Conservation (phyloP, 1,140 invertebrate species). For the Chionoecetes opilio region DNA sequence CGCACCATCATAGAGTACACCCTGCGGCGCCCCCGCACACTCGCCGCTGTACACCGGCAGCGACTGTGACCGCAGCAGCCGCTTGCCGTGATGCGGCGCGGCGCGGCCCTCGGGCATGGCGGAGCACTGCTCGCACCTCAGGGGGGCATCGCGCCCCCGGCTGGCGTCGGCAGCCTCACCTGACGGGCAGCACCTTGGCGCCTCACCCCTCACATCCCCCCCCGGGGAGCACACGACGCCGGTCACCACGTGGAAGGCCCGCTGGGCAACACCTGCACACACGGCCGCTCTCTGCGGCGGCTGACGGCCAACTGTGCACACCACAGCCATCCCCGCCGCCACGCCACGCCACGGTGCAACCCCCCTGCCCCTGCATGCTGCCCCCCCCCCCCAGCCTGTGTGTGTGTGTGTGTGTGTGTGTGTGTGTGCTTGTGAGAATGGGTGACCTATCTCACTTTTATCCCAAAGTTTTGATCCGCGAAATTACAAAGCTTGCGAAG, state of each 20-base stretch:
- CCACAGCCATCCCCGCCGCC: not conserved
- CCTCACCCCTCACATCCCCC: constrained; percentile 36
- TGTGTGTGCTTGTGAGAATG: not conserved
- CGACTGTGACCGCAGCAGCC: constrained; percentile 70
- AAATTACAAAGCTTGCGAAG: not conserved
- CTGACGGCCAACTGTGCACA: not conserved
- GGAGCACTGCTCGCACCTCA: not conserved
- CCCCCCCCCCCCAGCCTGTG: not conserved
- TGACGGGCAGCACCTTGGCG: constrained; percentile 40
- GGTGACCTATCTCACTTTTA: not conserved
- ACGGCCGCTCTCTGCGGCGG: not conserved
- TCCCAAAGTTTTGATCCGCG: not conserved
- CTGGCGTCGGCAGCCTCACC: not conserved
- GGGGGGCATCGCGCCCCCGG: constrained; percentile 23
- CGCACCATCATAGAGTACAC: not conserved
- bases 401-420: not conserved
- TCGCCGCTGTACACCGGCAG: constrained; percentile 59
- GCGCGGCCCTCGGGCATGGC: constrained; percentile 7
- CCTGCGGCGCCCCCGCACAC: not conserved
- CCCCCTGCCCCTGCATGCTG: not conserved
- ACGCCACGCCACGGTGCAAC: not conserved
- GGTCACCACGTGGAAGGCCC: constrained; percentile 60
- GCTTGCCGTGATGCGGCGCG: constrained; percentile 51
- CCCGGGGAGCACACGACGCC: not conserved
- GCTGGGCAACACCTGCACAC: not conserved